Evolutionary conservation across 2,797 vertebrate genomes (phyloP), one percentile per base, ranked within the genome.

Genomic region (Dromococcyx pavoninus): DNA sequence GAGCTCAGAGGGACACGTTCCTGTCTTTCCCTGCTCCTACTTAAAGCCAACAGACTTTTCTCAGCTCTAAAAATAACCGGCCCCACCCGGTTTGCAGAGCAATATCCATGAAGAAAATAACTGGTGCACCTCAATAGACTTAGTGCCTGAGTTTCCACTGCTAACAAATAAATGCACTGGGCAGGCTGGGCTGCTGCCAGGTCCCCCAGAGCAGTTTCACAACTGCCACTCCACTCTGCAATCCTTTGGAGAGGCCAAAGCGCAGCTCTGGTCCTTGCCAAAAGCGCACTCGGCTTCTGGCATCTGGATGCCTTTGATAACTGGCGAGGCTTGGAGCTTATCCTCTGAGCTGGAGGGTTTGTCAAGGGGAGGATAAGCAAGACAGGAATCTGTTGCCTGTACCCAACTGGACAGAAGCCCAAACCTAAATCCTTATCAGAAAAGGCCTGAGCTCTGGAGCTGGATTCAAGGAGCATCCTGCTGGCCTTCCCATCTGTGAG

Each of bases 351-450:
- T 57, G 91, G 81, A 94, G 84, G 48, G 50, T 46, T 62, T 9
- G 18, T n/a, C 30, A 2, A 66, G 82, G 51, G 79, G 54, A 88
- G 91, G 87, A 81, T 86, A 48, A 96, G 82, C 72, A 19, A 69
- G 1, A 46, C 39, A 17, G 3, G 62, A 81, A 81, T 84, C 51
- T 21, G 21, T 41, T 84, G 88, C 62, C 65, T 48, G 64, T 3
- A 28, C 70, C 46, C 76, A 83, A 3, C 79, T 95, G 94, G 94
- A 97, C 70, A 46, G 41, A 32, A 93, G 94, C 92, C 85, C 62
- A 84, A 76, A 60, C 23, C 8, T 7, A 86, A 96, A 94, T 70
- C 76, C 92, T 91, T 41, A 33, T 93, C 76, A 67, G 91, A 10
- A 39, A 48, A 56, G 91, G 44, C 82, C 70, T 2, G 60, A 65